These are phyloP conservation scores for Drosophila virilis DNA, from an alignment of 1,140 invertebrate genomes.

Conservation along the genomic window DNA sequence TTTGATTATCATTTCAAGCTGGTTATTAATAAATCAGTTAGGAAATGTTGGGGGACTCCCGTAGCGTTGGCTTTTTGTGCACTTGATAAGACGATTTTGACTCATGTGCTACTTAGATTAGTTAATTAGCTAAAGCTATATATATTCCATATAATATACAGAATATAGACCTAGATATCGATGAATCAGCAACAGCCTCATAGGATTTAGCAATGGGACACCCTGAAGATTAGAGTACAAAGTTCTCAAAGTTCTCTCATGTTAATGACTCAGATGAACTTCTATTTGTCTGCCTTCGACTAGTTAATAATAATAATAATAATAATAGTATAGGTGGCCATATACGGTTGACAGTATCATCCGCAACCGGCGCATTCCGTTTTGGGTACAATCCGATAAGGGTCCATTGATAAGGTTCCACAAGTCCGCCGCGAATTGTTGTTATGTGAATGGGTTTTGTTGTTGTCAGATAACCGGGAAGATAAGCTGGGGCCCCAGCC, in stretches of 20 bases:
- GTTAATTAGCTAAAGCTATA: neutral
- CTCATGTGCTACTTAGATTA: conserved; percentile 9
- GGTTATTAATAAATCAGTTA: conserved; percentile 28
- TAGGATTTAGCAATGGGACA: neutral
- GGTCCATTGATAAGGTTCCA: conserved; percentile 48
- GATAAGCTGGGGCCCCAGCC: conserved; percentile 48
- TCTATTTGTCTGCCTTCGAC: neutral
- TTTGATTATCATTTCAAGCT: conserved; percentile 12
- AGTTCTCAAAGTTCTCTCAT: neutral
- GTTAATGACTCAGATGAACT: conserved; percentile 26
- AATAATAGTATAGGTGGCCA: conserved; percentile 7
- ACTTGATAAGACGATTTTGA: conserved; percentile 25
- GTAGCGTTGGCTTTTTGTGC: neutral
- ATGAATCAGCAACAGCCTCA: neutral
- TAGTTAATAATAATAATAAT: conserved; percentile 2
- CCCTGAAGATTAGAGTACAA: neutral
- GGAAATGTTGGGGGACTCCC: conserved; percentile 65
- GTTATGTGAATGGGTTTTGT: conserved; percentile 18
- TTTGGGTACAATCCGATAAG: conserved; percentile 61
- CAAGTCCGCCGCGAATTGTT: conserved; percentile 19
- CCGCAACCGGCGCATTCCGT: conserved; percentile 24
- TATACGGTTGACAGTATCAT: conserved; percentile 1
- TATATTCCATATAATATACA: neutral
- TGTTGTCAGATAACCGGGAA: conserved; percentile 42
- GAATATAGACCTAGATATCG: neutral